Evolutionary conservation across 2,113 vertebrate species (phyloP), one percentile per base, ranked within the genome.

Genomic region (Formicarius rufipectus): DNA sequence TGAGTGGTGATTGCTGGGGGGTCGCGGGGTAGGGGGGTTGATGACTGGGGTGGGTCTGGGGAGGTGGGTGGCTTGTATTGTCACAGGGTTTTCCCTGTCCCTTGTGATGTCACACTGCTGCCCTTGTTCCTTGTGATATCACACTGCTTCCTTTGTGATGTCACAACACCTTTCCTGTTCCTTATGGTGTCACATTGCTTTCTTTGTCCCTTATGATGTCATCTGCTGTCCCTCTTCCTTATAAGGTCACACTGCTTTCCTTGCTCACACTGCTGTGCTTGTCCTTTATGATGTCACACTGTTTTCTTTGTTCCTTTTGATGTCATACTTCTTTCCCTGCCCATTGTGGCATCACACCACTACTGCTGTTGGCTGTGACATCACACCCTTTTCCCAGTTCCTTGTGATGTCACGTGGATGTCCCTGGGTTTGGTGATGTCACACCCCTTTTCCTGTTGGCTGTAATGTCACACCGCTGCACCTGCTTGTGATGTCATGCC

Each of bases 141-240:
- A 52, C 24, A 9, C 1, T 4, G 0, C 42, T 30, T 3, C 14
- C 50, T 25, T 52, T 27, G 50, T 28, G 50, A 52, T 16, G 27
- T 52, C 50, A 16, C 25, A 28, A 14, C 15, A 2, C 13, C 64
- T 7, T 7, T 19, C 11, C 0, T 49, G 8, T 27, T 13, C 23
- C 1, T 17, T 11, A 33, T 20, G 40, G 31, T 1, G 0, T 35
- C 50, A 31, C 5, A 17, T 9, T 4, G 30, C 53, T 30, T 17
- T 17, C 73, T 3, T 0, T 6, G 4, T 21, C 7, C 10, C 0
- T 1, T 39, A 19, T 22, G 68, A 63, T 1, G 22, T 72, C 80
- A 50, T 18, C 1, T 6, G 0, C 39, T 47, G 2, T 7, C 42
- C 4, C 1, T 16, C 18, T 18, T 10, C 14, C 1, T 2, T 12